Evolutionary conservation across 2,888 invertebrate species (phyloP), one percentile per base, ranked within the genome.

Genomic region (Nysson spinosus): DNA sequence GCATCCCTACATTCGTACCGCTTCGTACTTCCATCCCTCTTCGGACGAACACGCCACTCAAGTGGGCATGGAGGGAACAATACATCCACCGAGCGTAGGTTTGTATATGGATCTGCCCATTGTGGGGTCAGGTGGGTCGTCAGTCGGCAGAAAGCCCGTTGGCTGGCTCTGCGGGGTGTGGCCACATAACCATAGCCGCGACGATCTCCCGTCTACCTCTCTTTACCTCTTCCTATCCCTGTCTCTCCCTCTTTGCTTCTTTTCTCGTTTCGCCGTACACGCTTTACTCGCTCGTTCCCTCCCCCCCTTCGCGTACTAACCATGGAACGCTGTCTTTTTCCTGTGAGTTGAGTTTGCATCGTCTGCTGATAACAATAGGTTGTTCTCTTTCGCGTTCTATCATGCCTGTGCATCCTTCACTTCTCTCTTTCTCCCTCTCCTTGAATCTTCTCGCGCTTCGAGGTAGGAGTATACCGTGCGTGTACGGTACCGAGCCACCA

Each of bases 101-200:
- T 34, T 52, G 55, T 55, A 62, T 56, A 52, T 26, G 69, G 72
- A 69, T 77, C 73, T 66, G 72, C 71, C 79, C 78, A 81, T 80
- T 78, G 80, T 80, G 66, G 54, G 74, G 73, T 81, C 79, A 80
- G 80, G 78, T 80, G 70, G 70, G 39, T 74, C 69, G 77, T 69
- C 69, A 51, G 70, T 75, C 71, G 69, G 69, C 72, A 63, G 68
- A 66, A 67, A 77, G 72, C 75, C 73, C 74, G 81, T 81, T 82
- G 81, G 82, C 74, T 77, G 81, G 69, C 68, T 74, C 39, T 70
- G 62, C 68, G 81, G 82, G 82, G 82, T 81, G 82, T 82, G 82
- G 82, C 82, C 73, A 81, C 65, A 75, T 65, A 74, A 75, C 74
- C 77, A 74, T 76, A 79, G 78, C 75, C 73, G 65, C 72, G 70